Percentiles rank a stretch among this genome's conserved stretches.
Conservation (phyloP, 30 jellyfish, hydroid and myxozoan genomes). For the Aurelia sp. region DNA sequence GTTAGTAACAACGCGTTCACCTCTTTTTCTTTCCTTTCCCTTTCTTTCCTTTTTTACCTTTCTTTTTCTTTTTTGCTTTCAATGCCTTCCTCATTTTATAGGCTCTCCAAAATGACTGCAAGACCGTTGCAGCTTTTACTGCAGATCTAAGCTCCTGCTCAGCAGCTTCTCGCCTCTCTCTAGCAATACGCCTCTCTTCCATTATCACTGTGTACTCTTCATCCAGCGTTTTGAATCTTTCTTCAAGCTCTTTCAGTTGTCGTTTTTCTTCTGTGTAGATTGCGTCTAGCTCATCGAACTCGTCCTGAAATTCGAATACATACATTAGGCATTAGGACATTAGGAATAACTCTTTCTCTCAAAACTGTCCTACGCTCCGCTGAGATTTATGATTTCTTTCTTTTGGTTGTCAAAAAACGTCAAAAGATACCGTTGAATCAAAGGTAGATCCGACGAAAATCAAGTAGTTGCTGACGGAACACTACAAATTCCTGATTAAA, state of each 20-base stretch:
- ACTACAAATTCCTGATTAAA: too few relatives aligned
- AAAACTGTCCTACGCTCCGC: too few relatives aligned
- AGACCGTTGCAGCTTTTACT: conserved; percentile 93
- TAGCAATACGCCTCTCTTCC: conserved; percentile 91
- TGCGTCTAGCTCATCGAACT: conserved; percentile 78
- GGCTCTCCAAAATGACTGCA: conserved; percentile 97
- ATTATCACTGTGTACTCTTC: conserved; percentile 77
- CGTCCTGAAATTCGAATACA: conserved; percentile 75
- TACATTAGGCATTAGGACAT: too few relatives aligned
- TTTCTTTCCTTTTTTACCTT: conserved; percentile 77
- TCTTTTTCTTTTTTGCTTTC: conserved; percentile 79
- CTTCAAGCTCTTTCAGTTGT: conserved; percentile 83
- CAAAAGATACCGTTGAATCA: too few relatives aligned
- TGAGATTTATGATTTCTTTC: too few relatives aligned
- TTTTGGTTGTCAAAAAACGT: too few relatives aligned
- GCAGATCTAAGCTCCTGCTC: conserved; percentile 81
- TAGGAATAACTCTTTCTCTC: too few relatives aligned
- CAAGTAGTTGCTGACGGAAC: too few relatives aligned
- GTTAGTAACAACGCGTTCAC: too few relatives aligned
- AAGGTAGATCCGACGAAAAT: too few relatives aligned
- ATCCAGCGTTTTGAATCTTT: conserved; percentile 80
- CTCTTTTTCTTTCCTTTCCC: conserved; percentile 66
- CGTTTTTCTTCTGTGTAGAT: conserved; percentile 89
- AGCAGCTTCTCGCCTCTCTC: conserved; percentile 90
- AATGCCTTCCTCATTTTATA: conserved; percentile 90